Conservation (phyloP, 1,140 invertebrate species). For the Euura saliciscinereae region DNA sequence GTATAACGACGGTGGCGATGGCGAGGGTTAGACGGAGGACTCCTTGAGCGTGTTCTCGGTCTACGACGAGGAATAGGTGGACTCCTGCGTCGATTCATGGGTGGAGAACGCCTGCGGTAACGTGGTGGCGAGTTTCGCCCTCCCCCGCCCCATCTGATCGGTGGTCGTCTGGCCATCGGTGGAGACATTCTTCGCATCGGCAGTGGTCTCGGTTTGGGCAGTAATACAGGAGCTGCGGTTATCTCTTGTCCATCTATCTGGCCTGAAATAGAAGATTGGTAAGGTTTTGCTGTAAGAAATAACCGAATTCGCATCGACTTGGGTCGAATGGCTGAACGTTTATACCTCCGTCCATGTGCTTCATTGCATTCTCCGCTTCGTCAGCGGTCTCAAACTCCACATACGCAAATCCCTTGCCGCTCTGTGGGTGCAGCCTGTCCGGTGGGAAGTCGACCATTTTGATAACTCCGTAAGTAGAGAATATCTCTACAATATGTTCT, state of each 20-base stretch:
- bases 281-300: not conserved
- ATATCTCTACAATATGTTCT: conserved; percentile 95
- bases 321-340: not conserved
- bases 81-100: conserved; percentile 70
- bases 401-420: conserved; percentile 91
- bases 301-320: not conserved
- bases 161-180: conserved; percentile 65
- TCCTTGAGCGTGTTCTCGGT: conserved; percentile 65
- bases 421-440: conserved; percentile 84
- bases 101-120: conserved; percentile 69
- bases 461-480: conserved; percentile 88
- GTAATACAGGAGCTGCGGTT: conserved; percentile 86
- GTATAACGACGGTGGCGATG: conserved; percentile 77
- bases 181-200: conserved; percentile 70
- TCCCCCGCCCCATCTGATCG: conserved; percentile 57
- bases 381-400: conserved; percentile 93
- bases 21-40: conserved; percentile 62
- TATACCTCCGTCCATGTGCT: conserved; percentile 97
- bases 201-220: conserved; percentile 73
- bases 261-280: conserved; percentile 51
- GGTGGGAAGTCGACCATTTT: conserved; percentile 89
- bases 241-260: conserved; percentile 94
- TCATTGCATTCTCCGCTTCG: conserved; percentile 97
- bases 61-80: conserved; percentile 65
- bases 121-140: conserved; percentile 55